Percentiles rank a stretch among this genome's conserved stretches.
Evolutionary conservation across 2,888 invertebrate species (phyloP).

Genomic region (Candidula unifasciata): DNA sequence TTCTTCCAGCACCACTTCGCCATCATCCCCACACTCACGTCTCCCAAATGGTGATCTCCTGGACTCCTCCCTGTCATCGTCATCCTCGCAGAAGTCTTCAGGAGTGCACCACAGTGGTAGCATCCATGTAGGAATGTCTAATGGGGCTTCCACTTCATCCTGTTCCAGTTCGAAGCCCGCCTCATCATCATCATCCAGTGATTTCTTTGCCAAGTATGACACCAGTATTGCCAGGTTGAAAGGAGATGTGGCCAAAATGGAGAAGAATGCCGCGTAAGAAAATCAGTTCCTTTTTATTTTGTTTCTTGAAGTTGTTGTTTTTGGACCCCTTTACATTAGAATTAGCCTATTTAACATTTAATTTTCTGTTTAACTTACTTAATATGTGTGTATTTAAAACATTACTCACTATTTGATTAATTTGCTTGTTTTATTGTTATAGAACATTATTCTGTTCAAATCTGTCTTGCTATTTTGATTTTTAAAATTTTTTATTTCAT

Average conservation of each 20-base stretch:
- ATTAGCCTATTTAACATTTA: no score
- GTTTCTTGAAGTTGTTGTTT: not conserved
- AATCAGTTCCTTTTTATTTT: not conserved
- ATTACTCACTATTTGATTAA: no score
- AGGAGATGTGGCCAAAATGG: constrained; percentile 75
- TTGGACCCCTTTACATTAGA: not conserved
- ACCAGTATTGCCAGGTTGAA: constrained; percentile 77
- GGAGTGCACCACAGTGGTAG: constrained; percentile 6
- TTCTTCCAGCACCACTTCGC: not conserved
- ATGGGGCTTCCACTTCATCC: not conserved
- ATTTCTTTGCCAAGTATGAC: constrained; percentile 79
- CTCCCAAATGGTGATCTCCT: constrained; percentile 37
- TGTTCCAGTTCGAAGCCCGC: constrained; percentile 32
- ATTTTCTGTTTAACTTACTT: no score
- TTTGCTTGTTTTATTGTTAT: not conserved
- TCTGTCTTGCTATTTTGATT: not conserved
- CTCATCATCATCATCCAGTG: constrained; percentile 57
- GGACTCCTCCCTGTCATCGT: not conserved
- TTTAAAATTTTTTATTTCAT: not conserved
- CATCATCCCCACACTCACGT: constrained; percentile 23
- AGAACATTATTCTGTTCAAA: not conserved
- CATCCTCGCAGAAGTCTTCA: not conserved
- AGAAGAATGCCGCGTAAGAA: constrained; percentile 68
- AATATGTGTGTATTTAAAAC: no score
- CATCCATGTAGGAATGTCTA: not conserved